Evolutionary conservation across 2,888 invertebrate genomes (phyloP), one percentile per base, ranked within the genome.

Genomic region (Diadegma fenestrale): DNA sequence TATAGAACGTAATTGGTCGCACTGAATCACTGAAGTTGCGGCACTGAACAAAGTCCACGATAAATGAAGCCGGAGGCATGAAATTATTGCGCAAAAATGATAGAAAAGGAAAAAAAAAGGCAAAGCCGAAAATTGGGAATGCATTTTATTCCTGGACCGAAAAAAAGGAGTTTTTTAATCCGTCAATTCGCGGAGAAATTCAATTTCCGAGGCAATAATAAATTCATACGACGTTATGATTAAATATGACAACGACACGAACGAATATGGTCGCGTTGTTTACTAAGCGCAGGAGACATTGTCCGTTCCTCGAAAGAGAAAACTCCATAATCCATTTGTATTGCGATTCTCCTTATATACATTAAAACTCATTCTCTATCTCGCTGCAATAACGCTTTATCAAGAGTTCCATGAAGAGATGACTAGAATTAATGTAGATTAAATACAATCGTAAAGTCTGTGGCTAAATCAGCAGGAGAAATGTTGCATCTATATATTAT

Each of bases 331-430:
- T 26, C 76, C 54, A 6, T 3, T 33, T 12, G 43, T 37, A 45
- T 26, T 63, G 61, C 48, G n/a, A 82, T 64, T 76, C 19, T 41
- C 66, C 68, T 69, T 54, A 45, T 82, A 68, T 82, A 68, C 48
- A 78, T 58, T 58, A 68, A 54, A 80, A 80, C 17, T 61, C 26
- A 43, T 64, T 54, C 69, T 43, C 43, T 51, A 30, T 63, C 58
- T 54, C n/a, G 48, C 51, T 37, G 43, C 19, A 77, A 84, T 80
- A 71, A 82, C 54, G 61, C 30, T 68, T 37, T 73, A 63, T 61
- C 82, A 80, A 80, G 54, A 68, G 54, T 83, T 82, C 80, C 68
- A 5, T 48, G 80, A 86, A 86, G 77, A 85, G 63, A 72, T 71
- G 43, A 48, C n/a, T 37, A 72, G 61, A 77, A 69, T 73, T 33